These are phyloP conservation scores for Sclerodermus sp. DNA, from an alignment of 2,888 invertebrate genomes.

Conservation along the genomic window DNA sequence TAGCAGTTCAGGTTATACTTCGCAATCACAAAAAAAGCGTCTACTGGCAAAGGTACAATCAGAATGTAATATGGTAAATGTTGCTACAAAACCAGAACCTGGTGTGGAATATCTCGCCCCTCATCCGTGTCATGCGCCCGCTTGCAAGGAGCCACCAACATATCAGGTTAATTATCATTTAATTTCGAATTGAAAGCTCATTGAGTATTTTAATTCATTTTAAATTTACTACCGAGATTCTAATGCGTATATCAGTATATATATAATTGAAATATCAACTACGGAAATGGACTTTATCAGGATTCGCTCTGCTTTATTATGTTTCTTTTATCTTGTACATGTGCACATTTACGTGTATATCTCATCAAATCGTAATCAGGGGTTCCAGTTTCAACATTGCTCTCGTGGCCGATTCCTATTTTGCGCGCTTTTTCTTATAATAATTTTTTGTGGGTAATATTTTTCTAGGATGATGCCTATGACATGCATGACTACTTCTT, in stretches of 20 bases:
- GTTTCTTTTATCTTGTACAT: too few relatives aligned
- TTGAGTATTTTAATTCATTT: too few relatives aligned
- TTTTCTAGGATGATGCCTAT: constrained; percentile 54
- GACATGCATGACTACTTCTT: constrained; percentile 56
- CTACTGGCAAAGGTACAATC: constrained; percentile 84
- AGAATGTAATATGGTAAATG: constrained; percentile 66
- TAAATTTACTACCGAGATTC: too few relatives aligned
- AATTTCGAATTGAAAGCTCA: too few relatives aligned
- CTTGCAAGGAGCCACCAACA: constrained; percentile 61
- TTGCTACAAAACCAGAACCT: constrained; percentile 67
- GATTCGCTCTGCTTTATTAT: too few relatives aligned
- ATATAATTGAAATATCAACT: too few relatives aligned
- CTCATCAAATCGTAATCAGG: too few relatives aligned
- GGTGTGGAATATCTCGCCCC: constrained; percentile 59
- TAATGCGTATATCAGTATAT: too few relatives aligned
- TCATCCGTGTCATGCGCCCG: constrained; percentile 58
- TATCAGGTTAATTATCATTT: constrained; percentile 47
- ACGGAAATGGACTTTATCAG: too few relatives aligned
- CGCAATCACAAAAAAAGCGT: constrained; percentile 87
- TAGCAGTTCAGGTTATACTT: constrained; percentile 58
- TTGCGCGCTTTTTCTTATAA: not conserved
- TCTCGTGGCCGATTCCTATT: too few relatives aligned
- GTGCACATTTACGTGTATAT: too few relatives aligned
- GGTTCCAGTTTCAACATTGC: too few relatives aligned
- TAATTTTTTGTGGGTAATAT: constrained; percentile 28